Evolutionary conservation across 2,113 vertebrate species (phyloP), one percentile per base, ranked within the genome.

Genomic region (Proteles cristata): DNA sequence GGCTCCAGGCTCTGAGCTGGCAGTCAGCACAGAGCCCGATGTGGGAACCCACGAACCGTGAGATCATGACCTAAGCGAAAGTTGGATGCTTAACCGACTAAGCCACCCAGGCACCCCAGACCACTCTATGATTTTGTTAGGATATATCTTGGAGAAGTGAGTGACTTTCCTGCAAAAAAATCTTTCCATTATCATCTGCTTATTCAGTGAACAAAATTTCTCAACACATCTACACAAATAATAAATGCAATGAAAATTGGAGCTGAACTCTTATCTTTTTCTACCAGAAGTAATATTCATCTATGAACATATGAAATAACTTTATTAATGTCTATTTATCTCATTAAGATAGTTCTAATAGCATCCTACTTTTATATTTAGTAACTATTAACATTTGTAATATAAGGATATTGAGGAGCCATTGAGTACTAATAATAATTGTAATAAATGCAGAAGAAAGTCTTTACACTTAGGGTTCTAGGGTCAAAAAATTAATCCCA

Each of bases 291-390:
- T 87, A 76, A 88, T 92, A 76, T 74, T 88, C 45, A 43, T 33
- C 33, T 35, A 61, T 58, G 21, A 87, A 76, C 10, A 58, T 25
- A 69, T 39, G 33, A 86, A 73, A 87, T 53, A 83, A 87, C 8
- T 90, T 73, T 85, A 88, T 76, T 91, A 97, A 74, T n/a, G 33
- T 5, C 11, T 11, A 43, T 63, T 69, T 68, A 83, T 63, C 28
- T 81, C 82, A 81, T 21, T 77, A 87, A 71, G 50, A 84, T 94
- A 87, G 11, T 50, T 93, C 66, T 88, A 85, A 66, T 28, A 63
- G 16, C 84, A 94, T 53, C 35, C 69, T 84, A 89, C 43, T 55
- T 86, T 93, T 91, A 77, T 73, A 79, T 53, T 84, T 87, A 87
- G n/a, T 63, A 91, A 55, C 33, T 50, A 84, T 48, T 88, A 88